These are phyloP conservation scores for Varecia variegata DNA, from an alignment of 2,797 vertebrate genomes.

Conservation along the genomic window DNA sequence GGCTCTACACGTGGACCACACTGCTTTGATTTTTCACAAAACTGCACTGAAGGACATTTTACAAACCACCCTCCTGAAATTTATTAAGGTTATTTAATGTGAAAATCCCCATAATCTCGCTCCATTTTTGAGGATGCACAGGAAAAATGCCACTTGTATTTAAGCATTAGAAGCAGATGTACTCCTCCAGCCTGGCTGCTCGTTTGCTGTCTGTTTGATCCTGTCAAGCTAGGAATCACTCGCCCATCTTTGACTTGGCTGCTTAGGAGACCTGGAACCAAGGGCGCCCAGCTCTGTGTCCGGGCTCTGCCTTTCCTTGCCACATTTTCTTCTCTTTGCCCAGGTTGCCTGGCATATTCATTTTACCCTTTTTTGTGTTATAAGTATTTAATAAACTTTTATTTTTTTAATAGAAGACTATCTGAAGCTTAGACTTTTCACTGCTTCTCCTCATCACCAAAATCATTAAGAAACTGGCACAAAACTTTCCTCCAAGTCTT, in stretches of 20 bases:
- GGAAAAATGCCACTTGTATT: not conserved
- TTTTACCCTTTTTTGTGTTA: not conserved
- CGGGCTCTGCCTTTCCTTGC: not conserved
- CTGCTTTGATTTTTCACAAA: not conserved
- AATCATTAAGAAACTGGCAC: not conserved
- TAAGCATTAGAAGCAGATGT: not conserved
- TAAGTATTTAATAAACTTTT: not conserved
- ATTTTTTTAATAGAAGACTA: not conserved
- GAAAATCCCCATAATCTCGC: not conserved
- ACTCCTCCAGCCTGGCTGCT: rapidly evolving
- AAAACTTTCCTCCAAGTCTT: not conserved
- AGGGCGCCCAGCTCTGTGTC: not conserved
- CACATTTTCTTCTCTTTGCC: not conserved
- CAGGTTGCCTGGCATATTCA: not conserved
- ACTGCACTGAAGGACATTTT: rapidly evolving
- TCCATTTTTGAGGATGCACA: not conserved
- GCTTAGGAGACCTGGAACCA: too few species aligned
- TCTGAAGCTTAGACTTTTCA: not conserved
- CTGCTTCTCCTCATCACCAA: not conserved
- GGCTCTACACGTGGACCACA: not conserved
- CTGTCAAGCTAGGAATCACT: rapidly evolving
- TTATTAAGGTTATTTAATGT: not conserved
- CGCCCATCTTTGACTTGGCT: not conserved
- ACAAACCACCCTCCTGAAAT: not conserved
- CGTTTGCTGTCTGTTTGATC: not conserved